These are phyloP conservation scores for Panurus biarmicus DNA, from an alignment of 2,113 vertebrate species.

Conservation along the genomic window DNA sequence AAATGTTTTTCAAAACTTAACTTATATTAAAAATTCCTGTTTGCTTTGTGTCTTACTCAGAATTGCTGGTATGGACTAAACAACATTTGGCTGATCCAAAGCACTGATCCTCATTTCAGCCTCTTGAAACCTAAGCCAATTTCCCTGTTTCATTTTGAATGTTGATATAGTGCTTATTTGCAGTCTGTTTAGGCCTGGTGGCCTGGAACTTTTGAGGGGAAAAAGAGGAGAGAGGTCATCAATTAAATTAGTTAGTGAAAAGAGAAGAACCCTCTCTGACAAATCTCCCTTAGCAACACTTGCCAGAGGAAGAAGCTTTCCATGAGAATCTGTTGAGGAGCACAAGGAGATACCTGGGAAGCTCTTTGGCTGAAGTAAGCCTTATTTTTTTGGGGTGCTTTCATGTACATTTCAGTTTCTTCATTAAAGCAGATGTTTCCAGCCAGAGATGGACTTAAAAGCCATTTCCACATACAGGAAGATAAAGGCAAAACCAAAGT, in stretches of 20 bases:
- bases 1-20: not conserved
- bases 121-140: not conserved
- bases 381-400: not conserved
- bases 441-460: not conserved
- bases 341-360: not conserved
- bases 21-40: not conserved
- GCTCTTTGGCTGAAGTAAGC: not conserved
- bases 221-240: not conserved
- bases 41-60: not conserved
- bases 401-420: not conserved
- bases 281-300: not conserved
- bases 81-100: not conserved
- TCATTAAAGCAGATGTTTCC: not conserved
- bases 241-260: not conserved
- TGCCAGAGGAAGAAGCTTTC: not conserved
- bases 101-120: not conserved
- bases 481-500: not conserved
- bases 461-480: not conserved
- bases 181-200: not conserved
- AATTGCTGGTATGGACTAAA: not conserved
- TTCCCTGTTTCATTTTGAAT: not conserved
- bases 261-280: not conserved
- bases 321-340: not conserved
- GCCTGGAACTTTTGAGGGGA: accelerated
- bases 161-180: not conserved